Evolutionary conservation across 2,113 vertebrate genomes (phyloP).

Genomic region (Dryoscopus gambensis): DNA sequence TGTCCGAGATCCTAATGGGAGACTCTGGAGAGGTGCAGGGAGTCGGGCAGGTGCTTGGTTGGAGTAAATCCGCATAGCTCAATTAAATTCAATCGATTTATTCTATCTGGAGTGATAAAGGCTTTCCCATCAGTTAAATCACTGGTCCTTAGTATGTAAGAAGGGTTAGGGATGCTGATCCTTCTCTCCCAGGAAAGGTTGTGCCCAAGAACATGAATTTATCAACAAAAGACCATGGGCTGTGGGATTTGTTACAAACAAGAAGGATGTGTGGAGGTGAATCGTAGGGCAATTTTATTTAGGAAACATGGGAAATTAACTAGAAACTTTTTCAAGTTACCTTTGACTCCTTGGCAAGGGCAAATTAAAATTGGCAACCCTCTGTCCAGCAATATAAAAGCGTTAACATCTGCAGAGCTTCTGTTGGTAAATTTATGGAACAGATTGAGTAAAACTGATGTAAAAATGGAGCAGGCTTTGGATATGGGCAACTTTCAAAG

Average conservation of each 20-base stretch:
- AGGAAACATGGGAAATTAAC: not conserved
- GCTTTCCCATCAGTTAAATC: not conserved
- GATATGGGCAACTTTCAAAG: not conserved
- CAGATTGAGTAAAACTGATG: not conserved
- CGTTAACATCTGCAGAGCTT: not conserved
- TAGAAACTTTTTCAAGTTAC: not conserved
- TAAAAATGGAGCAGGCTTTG: not conserved
- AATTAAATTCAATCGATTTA: constrained; percentile 22
- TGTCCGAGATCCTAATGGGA: not conserved
- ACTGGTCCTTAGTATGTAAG: not conserved
- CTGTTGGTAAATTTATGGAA: constrained; percentile 13
- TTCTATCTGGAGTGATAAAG: constrained; percentile 7
- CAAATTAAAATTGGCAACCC: not conserved
- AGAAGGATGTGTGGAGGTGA: not conserved
- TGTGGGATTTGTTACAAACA: not conserved
- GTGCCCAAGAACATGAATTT: not conserved
- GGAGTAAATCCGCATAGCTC: not conserved
- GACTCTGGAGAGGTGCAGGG: not conserved
- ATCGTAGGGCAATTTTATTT: not conserved
- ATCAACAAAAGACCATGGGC: not conserved
- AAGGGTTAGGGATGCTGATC: not conserved
- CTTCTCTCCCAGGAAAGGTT: not conserved
- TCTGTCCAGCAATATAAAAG: not conserved
- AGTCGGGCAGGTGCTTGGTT: not conserved
- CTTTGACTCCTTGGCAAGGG: not conserved